Conservation (phyloP, 35 echinoderm and acorn worm species). For the Chiridota heheva region DNA sequence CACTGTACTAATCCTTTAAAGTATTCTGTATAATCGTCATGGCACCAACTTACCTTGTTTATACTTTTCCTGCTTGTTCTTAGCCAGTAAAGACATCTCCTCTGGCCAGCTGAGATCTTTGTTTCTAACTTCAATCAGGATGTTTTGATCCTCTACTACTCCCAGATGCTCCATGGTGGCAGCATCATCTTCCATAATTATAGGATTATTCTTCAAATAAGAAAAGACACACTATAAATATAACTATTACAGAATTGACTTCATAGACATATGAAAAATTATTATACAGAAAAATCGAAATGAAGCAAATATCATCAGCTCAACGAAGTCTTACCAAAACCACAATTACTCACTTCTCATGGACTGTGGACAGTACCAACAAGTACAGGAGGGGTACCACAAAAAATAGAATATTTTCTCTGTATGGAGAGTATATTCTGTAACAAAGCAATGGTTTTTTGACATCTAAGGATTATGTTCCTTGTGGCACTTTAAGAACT, state of each 20-base stretch:
- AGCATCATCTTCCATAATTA: constrained; percentile 86
- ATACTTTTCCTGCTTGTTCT: constrained; percentile 87
- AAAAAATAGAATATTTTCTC: too few species aligned
- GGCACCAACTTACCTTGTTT: constrained; percentile 88
- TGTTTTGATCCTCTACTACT: constrained; percentile 76
- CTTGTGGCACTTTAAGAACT: too few species aligned
- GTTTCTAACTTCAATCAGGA: constrained; percentile 91
- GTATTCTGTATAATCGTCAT: too few species aligned
- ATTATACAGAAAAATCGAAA: not conserved
- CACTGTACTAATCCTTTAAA: too few species aligned
- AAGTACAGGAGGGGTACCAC: too few species aligned
- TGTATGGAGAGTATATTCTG: too few species aligned
- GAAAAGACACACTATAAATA: not conserved
- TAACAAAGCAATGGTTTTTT: too few species aligned
- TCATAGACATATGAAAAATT: not conserved
- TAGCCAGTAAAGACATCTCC: constrained; percentile 94
- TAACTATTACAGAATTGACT: not conserved
- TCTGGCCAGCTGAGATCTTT: constrained; percentile 98
- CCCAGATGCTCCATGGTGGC: constrained; percentile 72
- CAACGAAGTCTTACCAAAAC: too few species aligned
- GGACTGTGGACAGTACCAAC: too few species aligned
- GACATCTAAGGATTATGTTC: too few species aligned
- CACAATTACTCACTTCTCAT: too few species aligned
- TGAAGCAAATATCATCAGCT: too few species aligned
- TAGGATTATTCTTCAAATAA: constrained; percentile 81